Base-by-base conservation (phyloP, 2,888 invertebrate genomes). In the Epicampocera succincta region DNA sequence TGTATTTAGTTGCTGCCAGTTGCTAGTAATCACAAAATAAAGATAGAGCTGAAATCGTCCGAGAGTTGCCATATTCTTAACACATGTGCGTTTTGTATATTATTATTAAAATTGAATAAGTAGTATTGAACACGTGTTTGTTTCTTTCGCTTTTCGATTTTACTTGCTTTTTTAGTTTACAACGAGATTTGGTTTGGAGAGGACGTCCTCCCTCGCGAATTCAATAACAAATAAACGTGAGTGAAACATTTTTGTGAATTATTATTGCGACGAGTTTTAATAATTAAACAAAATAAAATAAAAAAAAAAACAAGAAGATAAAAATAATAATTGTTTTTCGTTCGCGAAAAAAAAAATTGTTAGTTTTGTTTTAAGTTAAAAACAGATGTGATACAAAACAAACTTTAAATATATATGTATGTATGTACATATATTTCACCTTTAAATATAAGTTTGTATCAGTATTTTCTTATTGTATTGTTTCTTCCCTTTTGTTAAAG, bases 101-200 rank as follows among this genome's bases (percentile, higher is more conserved):
- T 48, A 65, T 74, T 73, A 50, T 73, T 63, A 4, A 38, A 63
- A 60, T 17, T 46, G 6, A 73, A 63, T 21, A 50, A 61, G 54
- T 52, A 25, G 12, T 52, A 44, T 68, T 52, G 52, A 76, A 68
- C 76, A 76, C 76, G 76, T 76, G 76, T 76, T 76, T 68, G 48
- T 50, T 66, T 58, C 50, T 3, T 50, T 50, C 33, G 66, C 13
- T 66, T 76, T 68, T 68, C 48, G n/a, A 52, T 60, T 69, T 25
- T 15, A 46, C 29, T 44, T 52, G 25, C 50, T 71, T 71, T 56
- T 65, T 74, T 61, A 76, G 76, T 76, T 69, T 69, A 76, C 52
- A 76, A 38, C 52, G 52, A 76, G 76, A 52, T 76, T 68, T 61
- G 68, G 68, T 52, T 40, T 52, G 48, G 61, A 12, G 68, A 61